Conservation (phyloP, 2,888 invertebrate genomes). For the Leucophora obtusa region DNA sequence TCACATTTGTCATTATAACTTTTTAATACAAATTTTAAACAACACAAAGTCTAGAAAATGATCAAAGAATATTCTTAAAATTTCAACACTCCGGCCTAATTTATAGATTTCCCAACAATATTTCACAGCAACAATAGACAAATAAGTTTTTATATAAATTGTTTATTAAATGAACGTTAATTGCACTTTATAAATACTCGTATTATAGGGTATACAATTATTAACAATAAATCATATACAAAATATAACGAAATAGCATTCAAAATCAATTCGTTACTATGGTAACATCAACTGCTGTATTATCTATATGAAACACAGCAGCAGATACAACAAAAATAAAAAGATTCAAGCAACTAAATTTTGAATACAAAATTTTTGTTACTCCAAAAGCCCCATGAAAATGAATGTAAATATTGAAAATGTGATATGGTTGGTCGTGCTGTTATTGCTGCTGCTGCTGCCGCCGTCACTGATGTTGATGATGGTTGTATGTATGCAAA, state of each 20-base stretch:
- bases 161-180: too few relatives aligned
- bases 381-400: slow-evolving; percentile 2
- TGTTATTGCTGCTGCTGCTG: slow-evolving; percentile 11
- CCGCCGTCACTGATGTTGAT: background rate
- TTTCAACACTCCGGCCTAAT: too few relatives aligned
- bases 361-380: slow-evolving; percentile 5
- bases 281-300: background rate
- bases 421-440: slow-evolving; percentile 5
- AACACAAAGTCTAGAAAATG: too few relatives aligned
- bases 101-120: too few relatives aligned
- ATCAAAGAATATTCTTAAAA: too few relatives aligned
- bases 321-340: background rate
- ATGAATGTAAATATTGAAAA: slow-evolving; percentile 12
- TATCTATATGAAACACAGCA: background rate
- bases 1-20: too few relatives aligned
- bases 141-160: too few relatives aligned
- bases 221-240: background rate
- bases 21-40: too few relatives aligned
- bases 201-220: background rate
- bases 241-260: background rate
- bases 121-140: too few relatives aligned
- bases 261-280: slow-evolving; percentile 10
- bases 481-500: background rate
- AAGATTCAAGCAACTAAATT: background rate
- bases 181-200: too few relatives aligned